Evolutionary conservation across 2,888 invertebrate species (phyloP), one percentile per base, ranked within the genome.

Genomic region (Orthonevra nobilis): DNA sequence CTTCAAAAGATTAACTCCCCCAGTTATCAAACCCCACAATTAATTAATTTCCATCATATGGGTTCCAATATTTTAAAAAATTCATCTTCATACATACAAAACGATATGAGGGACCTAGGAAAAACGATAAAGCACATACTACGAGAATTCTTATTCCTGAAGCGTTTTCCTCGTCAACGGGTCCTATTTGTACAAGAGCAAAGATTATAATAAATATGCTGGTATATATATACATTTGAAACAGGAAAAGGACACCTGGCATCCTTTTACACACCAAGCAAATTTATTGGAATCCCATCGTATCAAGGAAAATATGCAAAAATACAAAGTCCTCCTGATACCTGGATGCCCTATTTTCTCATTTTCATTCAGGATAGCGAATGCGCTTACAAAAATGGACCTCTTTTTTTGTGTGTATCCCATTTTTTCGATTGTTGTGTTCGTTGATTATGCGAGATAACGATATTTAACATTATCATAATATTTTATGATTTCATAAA

Each of bases 401-500:
- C n/a, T 64, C 60, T 54, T 38, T 58, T 23, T 63, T 58, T 10
- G 17, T 9, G 14, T 36, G n/a, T n/a, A n/a, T n/a, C n/a, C n/a
- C n/a, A 14, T 12, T 9, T 30, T 38, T 50, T 19, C 32, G 28
- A 28, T 30, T n/a, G 12, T 28, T 15, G 15, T 14, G 4, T 56
- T 69, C 46, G 48, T 50, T 69, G 38, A 69, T 60, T 69, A 69
- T 58, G 34, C 40, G 30, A 40, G 50, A 77, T 66, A 77, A 60
- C 44, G 60, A 64, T 64, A 64, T 73, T 77, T 44, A 46, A 28
- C 46, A 66, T 77, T 77, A 66, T 52, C 70, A 77, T 72, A 60
- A 70, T 72, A 66, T 66, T 66, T 70, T 70, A 77, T 64, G 77
- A 77, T 75, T 70, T 64, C 50, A 61, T 56, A 69, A 63, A 58